These are phyloP conservation scores for Remorina albescens DNA, from an alignment of 2,797 vertebrate genomes.

Conservation along the genomic window DNA sequence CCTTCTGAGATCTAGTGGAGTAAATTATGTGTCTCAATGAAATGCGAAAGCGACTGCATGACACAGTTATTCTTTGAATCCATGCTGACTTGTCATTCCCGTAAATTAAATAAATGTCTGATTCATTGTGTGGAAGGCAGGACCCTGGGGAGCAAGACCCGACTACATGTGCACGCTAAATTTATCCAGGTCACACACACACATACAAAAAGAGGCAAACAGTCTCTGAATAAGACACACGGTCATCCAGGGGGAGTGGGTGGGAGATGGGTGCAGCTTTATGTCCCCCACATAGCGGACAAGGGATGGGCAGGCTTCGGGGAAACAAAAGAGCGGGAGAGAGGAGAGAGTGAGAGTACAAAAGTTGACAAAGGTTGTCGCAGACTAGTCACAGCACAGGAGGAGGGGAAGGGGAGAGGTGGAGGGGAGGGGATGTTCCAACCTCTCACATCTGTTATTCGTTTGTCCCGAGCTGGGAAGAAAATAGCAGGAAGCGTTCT, in stretches of 20 bases:
- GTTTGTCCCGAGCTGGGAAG: conserved; percentile 96
- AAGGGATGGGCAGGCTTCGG: conserved; percentile 72
- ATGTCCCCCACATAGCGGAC: conserved; percentile 75
- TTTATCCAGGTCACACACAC: conserved; percentile 40
- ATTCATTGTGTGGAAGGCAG: conserved; percentile 40
- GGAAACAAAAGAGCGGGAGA: conserved; percentile 62
- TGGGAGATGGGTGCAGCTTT: conserved; percentile 74
- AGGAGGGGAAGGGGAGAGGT: conserved; percentile 84
- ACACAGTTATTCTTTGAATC: conserved; percentile 54
- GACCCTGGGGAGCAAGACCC: conserved; percentile 16
- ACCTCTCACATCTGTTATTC: conserved; percentile 97
- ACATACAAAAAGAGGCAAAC: conserved; percentile 41
- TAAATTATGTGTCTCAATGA: conserved; percentile 39
- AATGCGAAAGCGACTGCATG: conserved; percentile 34
- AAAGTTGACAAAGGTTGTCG: conserved; percentile 84
- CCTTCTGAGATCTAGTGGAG: conserved; percentile 21
- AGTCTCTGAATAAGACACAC: conserved; percentile 29
- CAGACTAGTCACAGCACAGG: conserved; percentile 75
- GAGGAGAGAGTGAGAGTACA: conserved; percentile 64
- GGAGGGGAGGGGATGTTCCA: conserved; percentile 87
- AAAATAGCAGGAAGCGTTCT: conserved; percentile 97
- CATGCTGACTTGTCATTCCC: conserved; percentile 46
- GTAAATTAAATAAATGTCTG: conserved; percentile 43
- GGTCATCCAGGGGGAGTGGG: conserved; percentile 44
- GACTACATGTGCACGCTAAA: conserved; percentile 31